Evolutionary conservation across 2,113 vertebrate species (phyloP), one percentile per base, ranked within the genome.

Genomic region (Perca fluviatilis): DNA sequence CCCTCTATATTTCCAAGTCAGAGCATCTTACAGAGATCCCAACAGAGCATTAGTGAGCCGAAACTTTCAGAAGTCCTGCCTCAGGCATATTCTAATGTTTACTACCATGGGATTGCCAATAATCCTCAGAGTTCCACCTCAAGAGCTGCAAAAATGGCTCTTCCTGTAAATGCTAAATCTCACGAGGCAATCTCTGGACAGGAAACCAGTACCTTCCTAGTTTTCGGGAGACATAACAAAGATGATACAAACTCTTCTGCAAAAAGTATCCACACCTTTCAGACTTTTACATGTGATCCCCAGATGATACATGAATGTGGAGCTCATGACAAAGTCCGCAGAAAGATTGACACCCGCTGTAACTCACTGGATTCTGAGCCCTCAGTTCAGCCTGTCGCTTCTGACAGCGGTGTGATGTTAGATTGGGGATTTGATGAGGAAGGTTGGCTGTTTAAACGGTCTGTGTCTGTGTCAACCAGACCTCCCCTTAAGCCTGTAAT

Each of bases 401-500:
- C 89, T 47, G 93, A 92, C 65, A 89, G 79, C 1, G 82, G 47
- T 71, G 70, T 80, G 90, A 95, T 85, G 87, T 60, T 93, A 54
- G 94, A 95, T n/a, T 95, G 94, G 94, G 92, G 92, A 58, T 93
- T 86, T 85, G 96, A 97, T 49, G 94, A 93, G 65, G 96, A 97
- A 87, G 95, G 91, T 23, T 97, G 95, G 94, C 92, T 95, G 12
- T 95, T 94, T 68, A 97, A 96, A 91, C 94, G 96, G 27, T 97
- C 96, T 23, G 89, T 96, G 73, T 97, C 97, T 50, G 97, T 97
- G 14, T 95, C 90, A 58, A 96, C 86, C 83, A 96, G 97, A 89
- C 95, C 97, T 0, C 96, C 96, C 57, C 86, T 97, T 19, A 98
- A 97, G 58, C 97, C 97, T 63, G 97, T 97, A 18, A 94, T 98